Conservation (phyloP, 2,797 vertebrate genomes). For the Premnoplex brunnescens region DNA sequence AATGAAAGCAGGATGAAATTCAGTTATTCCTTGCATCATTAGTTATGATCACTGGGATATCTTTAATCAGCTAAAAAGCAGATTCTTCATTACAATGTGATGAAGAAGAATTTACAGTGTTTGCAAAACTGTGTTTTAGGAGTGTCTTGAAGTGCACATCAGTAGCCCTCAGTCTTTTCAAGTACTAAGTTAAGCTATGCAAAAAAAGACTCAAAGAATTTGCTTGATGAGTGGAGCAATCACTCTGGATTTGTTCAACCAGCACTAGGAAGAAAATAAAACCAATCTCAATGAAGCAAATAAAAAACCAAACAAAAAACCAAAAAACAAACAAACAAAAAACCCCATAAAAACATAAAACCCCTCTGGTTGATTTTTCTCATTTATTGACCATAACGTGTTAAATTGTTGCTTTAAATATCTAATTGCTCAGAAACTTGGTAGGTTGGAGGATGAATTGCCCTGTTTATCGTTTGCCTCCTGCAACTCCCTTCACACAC, state of each 20-base stretch:
- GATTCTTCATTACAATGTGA: not conserved
- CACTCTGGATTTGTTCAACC: not conserved
- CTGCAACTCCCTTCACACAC: accelerated
- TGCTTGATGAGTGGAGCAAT: not conserved
- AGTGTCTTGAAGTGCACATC: not conserved
- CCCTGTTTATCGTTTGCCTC: not conserved
- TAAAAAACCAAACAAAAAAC: not conserved
- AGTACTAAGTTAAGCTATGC: not conserved
- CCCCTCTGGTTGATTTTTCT: not conserved
- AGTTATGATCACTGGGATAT: not conserved
- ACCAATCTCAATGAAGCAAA: accelerated
- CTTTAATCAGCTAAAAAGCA: not conserved
- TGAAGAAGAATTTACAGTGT: not conserved
- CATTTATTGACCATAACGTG: not conserved
- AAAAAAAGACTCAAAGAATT: not conserved
- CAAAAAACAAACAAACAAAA: not conserved
- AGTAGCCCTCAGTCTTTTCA: not conserved
- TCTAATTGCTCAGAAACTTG: not conserved
- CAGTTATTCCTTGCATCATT: not conserved
- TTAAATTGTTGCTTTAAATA: not conserved
- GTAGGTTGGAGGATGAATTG: not conserved
- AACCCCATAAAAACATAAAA: no score
- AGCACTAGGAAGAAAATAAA: not conserved
- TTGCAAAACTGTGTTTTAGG: not conserved
- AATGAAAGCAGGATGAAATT: not conserved